phyloP scores from a whole-genome alignment of 2,797 vertebrate species.

The Lagodon rhomboides region DNA sequence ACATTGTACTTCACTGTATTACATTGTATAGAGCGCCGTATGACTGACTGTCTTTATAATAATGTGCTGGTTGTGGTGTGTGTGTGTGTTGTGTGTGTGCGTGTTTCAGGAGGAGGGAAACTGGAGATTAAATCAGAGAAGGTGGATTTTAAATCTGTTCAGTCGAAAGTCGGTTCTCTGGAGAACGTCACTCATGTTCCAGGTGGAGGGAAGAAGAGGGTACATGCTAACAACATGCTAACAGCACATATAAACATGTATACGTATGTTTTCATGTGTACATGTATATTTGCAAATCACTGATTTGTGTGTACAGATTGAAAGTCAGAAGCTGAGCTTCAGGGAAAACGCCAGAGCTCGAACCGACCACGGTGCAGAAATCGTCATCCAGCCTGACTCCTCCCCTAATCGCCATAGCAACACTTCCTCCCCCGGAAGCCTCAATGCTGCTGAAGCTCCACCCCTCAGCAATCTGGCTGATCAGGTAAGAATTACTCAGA shows the following conservation, averaged over 20 bases:
- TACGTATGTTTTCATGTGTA: too few species aligned
- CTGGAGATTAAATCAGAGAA: constrained; percentile 95
- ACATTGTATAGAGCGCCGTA: too few species aligned
- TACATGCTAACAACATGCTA: constrained; percentile 42
- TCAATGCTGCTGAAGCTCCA: constrained; percentile 90
- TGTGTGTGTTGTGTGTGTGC: constrained; percentile 3
- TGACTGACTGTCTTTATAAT: too few species aligned
- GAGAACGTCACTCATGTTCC: constrained; percentile 92
- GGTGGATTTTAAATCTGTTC: constrained; percentile 89
- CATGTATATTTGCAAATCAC: too few species aligned
- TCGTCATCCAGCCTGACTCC: constrained; percentile 88
- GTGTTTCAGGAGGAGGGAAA: constrained; percentile 89
- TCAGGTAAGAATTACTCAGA: constrained; percentile 67
- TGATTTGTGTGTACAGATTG: constrained; percentile 83
- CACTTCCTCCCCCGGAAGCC: constrained; percentile 91
- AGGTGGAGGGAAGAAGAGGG: constrained; percentile 92
- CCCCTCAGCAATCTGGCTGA: constrained; percentile 91
- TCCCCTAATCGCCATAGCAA: constrained; percentile 90
- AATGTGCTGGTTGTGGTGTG: too few species aligned
- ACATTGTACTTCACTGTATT: too few species aligned
- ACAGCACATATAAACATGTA: too few species aligned
- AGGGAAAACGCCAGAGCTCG: constrained; percentile 93
- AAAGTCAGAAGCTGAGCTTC: constrained; percentile 92
- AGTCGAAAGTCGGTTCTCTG: constrained; percentile 94
- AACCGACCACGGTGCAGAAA: constrained; percentile 94